phyloP scores from a whole-genome alignment of 2,888 invertebrate genomes.

The Epirrhoe alternata region DNA sequence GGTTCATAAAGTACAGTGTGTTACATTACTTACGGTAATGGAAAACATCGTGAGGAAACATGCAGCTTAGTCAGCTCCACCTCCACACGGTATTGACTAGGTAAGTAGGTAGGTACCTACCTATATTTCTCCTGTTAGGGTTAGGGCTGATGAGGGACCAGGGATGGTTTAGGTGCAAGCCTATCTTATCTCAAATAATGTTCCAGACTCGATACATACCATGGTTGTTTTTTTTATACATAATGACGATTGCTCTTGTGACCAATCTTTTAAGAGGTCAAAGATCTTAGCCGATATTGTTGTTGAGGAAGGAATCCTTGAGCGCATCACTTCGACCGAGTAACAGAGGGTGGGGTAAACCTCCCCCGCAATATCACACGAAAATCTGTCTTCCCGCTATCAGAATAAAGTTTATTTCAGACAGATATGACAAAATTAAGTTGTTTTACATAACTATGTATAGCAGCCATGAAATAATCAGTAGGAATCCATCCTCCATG shows the following conservation, averaged over 20 bases:
- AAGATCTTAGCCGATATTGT: not conserved
- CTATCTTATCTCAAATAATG: too few relatives aligned
- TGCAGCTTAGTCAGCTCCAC: too few relatives aligned
- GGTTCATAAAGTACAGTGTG: too few relatives aligned
- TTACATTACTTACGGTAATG: too few relatives aligned
- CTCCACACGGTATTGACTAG: too few relatives aligned
- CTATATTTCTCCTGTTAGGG: too few relatives aligned
- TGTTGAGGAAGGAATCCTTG: not conserved
- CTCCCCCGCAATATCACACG: slow-evolving; percentile 46
- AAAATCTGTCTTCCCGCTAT: slow-evolving; percentile 40
- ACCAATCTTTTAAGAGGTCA: not conserved
- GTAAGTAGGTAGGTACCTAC: too few relatives aligned
- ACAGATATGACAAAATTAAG: slow-evolving; percentile 50
- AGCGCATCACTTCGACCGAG: slow-evolving; percentile 35
- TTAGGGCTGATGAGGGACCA: too few relatives aligned
- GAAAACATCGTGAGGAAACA: too few relatives aligned
- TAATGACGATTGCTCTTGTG: not conserved
- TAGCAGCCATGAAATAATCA: slow-evolving; percentile 77
- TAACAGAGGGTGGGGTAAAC: slow-evolving; percentile 55
- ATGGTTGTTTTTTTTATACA: too few relatives aligned
- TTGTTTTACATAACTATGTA: slow-evolving; percentile 68
- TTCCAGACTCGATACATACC: too few relatives aligned
- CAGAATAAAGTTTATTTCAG: slow-evolving; percentile 42
- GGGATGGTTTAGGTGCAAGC: too few relatives aligned
- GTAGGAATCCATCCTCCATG: slow-evolving; percentile 58